Conservation (phyloP, 2,797 vertebrate genomes). For the Syncerus caffer region DNA sequence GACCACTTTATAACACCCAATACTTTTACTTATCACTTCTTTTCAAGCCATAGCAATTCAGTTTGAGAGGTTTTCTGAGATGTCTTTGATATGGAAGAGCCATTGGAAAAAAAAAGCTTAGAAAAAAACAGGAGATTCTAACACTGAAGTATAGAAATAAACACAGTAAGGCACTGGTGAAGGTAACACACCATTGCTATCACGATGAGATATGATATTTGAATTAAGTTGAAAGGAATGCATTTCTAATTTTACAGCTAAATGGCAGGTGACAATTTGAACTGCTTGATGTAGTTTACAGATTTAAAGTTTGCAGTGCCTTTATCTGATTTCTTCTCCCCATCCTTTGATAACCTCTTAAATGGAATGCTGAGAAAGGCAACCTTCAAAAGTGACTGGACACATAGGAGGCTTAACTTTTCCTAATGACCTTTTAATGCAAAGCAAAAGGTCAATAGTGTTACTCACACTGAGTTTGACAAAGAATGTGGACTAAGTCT, state of each 20-base stretch:
- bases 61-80: background rate
- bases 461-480: conserved; percentile 44
- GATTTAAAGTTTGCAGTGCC: conserved; percentile 57
- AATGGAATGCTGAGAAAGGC: conserved; percentile 44
- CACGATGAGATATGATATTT: conserved; percentile 16
- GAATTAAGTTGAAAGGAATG: conserved; percentile 49
- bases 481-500: conserved; percentile 22
- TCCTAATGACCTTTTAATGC: conserved; percentile 57
- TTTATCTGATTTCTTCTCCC: conserved; percentile 53
- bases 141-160: background rate
- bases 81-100: background rate
- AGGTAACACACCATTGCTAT: background rate
- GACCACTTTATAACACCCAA: background rate
- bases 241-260: conserved; percentile 53
- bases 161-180: background rate
- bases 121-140: background rate
- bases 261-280: conserved; percentile 50
- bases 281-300: background rate
- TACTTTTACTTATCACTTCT: background rate
- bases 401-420: conserved; percentile 36
- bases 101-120: background rate
- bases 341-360: conserved; percentile 54
- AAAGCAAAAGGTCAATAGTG: conserved; percentile 70
- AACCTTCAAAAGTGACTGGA: conserved; percentile 59
- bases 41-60: background rate